Evolutionary conservation across 2,113 vertebrate genomes (phyloP).

Genomic region (Ciconia maguari): DNA sequence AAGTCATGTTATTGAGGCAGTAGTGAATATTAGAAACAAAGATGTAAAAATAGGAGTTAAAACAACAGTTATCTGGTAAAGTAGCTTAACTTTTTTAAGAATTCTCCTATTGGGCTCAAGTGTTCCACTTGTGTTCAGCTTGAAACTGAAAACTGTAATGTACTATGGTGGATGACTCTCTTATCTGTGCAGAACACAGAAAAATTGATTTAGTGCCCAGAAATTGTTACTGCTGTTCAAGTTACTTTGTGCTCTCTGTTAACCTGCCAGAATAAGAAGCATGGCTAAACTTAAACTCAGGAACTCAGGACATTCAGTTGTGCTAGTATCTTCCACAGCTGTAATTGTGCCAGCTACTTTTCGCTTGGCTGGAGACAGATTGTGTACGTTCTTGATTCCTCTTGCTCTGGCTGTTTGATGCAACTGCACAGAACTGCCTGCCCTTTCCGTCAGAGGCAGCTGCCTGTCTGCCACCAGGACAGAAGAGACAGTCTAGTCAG

Average conservation of each 20-base stretch:
- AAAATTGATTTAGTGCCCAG: neutral
- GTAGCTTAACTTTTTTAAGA: neutral
- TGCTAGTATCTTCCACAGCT: neutral
- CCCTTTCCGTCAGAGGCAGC: neutral
- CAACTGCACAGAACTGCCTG: accelerated
- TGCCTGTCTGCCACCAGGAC: neutral
- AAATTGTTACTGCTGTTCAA: neutral
- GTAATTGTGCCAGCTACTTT: neutral
- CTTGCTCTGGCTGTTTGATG: neutral
- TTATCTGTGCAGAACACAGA: neutral
- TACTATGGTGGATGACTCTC: neutral
- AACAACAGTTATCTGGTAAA: neutral
- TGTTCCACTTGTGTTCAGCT: neutral
- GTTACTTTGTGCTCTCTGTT: neutral
- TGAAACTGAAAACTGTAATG: neutral
- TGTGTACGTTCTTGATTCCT: neutral
- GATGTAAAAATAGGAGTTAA: neutral
- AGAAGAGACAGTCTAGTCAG: neutral
- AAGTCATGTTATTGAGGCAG: neutral
- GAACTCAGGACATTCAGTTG: neutral
- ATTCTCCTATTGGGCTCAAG: neutral
- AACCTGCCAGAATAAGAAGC: neutral
- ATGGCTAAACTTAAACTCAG: neutral
- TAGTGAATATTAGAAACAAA: neutral
- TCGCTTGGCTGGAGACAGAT: neutral